Percentiles rank a stretch among this genome's conserved stretches.
phyloP scores from a whole-genome alignment of 2,888 invertebrate species.

The Limulus polyphemus region DNA sequence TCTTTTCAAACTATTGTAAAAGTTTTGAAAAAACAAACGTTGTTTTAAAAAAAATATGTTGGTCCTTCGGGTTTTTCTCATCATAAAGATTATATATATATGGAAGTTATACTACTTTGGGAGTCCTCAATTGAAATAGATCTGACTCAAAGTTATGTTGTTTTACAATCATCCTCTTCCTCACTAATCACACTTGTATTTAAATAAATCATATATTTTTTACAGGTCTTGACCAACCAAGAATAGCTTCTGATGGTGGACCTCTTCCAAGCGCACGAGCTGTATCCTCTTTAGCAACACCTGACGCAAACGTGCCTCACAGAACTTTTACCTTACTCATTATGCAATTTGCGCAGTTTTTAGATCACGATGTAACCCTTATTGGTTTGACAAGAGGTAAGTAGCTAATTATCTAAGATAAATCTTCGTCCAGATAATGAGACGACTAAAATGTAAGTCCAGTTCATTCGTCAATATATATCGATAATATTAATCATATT shows the following conservation, averaged over 20 bases:
- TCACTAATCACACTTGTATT: background rate
- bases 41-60: too few relatives aligned
- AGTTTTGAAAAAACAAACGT: too few relatives aligned
- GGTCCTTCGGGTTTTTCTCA: too few relatives aligned
- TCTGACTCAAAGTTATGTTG: too few relatives aligned
- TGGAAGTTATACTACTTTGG: too few relatives aligned
- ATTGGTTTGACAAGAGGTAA: slow-evolving; percentile 30
- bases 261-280: slow-evolving; percentile 32
- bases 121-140: too few relatives aligned
- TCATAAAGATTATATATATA: too few relatives aligned
- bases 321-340: slow-evolving; percentile 16
- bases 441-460: too few relatives aligned
- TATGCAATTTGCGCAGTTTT: slow-evolving; percentile 29
- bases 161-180: too few relatives aligned
- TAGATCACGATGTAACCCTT: slow-evolving; percentile 31
- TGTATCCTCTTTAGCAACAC: slow-evolving; percentile 30
- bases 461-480: background rate
- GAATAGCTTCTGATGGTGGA: slow-evolving; percentile 44
- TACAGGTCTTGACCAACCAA: slow-evolving; percentile 48
- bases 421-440: too few relatives aligned
- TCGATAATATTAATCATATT: background rate
- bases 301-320: slow-evolving; percentile 27
- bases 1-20: too few relatives aligned
- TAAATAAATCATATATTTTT: slow-evolving; percentile 35
- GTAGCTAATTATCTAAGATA: background rate